Base-by-base conservation (phyloP, 2,888 invertebrate species). In the Drosophila infuscata region DNA sequence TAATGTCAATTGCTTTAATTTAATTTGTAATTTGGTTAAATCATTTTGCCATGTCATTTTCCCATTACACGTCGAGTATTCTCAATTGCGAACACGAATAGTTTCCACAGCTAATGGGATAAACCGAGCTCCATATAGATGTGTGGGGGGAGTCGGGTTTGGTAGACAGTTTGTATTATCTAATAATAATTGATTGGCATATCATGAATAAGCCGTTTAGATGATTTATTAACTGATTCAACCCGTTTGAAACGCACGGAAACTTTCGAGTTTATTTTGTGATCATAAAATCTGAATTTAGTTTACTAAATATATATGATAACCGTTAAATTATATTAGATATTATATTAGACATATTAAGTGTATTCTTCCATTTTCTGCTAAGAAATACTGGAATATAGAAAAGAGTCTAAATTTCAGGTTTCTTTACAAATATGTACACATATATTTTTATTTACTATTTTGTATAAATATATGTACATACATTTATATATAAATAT, bases 1-100 rank as follows among this genome's bases (percentile, higher is more conserved):
- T 46, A 41, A 61, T 49, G 56, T 3, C 60, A 71, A 70, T 76
- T 64, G 48, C 12, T 20, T 29, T 51, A 41, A 56, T 51, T 71
- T 51, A 32, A 51, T 54, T 70, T 41, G 57, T 41, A 53, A 70
- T 70, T 64, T 52, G 54, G 56, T 76, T 64, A 74, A 64, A 60
- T 70, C 43, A 64, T 69, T 62, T 33, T 38, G 35, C 43, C 57
- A 43, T 72, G 25, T 48, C 41, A 58, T 62, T 65, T 66, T 38
- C 62, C 53, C 54, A 71, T 77, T 79, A 79, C 30, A 20, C 15
- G 12, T 1, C 9, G 0, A 43, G 2, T 20, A 32, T 57, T 20
- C 30, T 43, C 20, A 32, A 35, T 36, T 30, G n/a, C 51, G n/a
- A 32, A 51, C 68, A 68, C 69, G 68, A 68, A 33, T 25, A 7